Percentiles rank a stretch among this genome's conserved stretches.
phyloP scores from a whole-genome alignment of 92 coral and sea anemone genomes.

The Palythoa grandis region DNA sequence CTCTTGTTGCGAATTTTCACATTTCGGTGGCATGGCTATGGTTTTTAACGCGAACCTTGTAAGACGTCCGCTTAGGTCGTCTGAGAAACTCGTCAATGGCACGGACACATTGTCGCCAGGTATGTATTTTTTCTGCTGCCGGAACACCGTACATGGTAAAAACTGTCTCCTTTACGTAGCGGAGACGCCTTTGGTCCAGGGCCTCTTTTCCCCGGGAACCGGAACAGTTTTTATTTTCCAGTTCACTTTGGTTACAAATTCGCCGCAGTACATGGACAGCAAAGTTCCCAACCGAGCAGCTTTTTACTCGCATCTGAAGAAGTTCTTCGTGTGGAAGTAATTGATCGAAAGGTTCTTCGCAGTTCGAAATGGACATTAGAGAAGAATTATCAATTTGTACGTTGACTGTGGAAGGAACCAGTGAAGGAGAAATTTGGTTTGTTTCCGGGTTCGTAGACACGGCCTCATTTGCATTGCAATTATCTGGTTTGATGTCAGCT shows the following conservation, averaged over 20 bases:
- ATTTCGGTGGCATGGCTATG: constrained; percentile 17
- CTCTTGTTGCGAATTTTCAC: constrained; percentile 4
- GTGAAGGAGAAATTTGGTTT: constrained; percentile 3
- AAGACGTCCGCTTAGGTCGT: constrained; percentile 72
- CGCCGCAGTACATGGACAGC: constrained; percentile 84
- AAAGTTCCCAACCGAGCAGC: constrained; percentile 92
- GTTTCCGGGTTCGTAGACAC: constrained; percentile 5
- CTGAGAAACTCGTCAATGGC: constrained; percentile 89
- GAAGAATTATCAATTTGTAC: constrained; percentile 40
- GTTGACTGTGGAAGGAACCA: constrained; percentile 35
- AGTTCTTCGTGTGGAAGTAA: constrained; percentile 70
- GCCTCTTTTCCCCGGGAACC: constrained; percentile 90
- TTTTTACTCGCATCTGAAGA: constrained; percentile 82
- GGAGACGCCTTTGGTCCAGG: constrained; percentile 79
- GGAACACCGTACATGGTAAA: constrained; percentile 72
- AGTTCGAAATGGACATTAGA: constrained; percentile 55
- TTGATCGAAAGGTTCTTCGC: constrained; percentile 58
- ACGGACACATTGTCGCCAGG: constrained; percentile 90
- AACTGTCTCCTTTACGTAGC: constrained; percentile 86
- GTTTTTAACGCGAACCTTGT: constrained; percentile 31
- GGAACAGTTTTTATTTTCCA: constrained; percentile 81
- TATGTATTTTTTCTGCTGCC: constrained; percentile 73
- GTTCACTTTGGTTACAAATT: constrained; percentile 66
- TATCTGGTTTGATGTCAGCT: constrained; percentile 3
- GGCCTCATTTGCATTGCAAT: background rate